These are phyloP conservation scores for Eremophila alpestris DNA, from an alignment of 2,797 vertebrate species.

Conservation along the genomic window DNA sequence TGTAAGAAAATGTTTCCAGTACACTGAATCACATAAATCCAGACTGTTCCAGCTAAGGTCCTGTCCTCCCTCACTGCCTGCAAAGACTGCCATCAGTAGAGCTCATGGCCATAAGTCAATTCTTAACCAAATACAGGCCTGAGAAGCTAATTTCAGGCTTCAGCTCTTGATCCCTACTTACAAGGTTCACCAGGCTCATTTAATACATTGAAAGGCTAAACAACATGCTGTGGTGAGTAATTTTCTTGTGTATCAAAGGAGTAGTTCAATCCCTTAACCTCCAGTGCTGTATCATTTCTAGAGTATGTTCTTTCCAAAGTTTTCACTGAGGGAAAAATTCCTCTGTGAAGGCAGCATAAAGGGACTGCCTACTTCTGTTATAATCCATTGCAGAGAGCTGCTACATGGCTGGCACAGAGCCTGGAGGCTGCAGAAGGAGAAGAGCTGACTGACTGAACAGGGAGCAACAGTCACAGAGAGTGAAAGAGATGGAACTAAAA, in stretches of 20 bases:
- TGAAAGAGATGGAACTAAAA: neutral
- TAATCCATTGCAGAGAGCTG: neutral
- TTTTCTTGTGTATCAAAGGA: neutral
- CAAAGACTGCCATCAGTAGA: neutral
- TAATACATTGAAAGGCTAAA: neutral
- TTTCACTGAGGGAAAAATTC: neutral
- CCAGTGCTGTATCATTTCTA: neutral
- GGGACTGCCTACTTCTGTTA: neutral
- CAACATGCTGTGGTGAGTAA: neutral
- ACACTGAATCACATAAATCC: neutral
- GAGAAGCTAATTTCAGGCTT: slow-evolving; percentile 7
- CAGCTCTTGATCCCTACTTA: neutral
- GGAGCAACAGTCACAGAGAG: neutral
- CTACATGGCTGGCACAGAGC: neutral
- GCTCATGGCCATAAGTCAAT: neutral
- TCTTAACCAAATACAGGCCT: neutral
- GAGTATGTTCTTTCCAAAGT: neutral
- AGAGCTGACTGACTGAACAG: neutral
- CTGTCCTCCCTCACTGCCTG: neutral
- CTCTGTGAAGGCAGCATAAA: neutral
- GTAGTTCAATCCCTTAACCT: neutral
- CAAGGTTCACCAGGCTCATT: neutral
- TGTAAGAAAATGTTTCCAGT: neutral
- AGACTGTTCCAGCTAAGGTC: neutral
- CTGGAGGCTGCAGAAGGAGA: neutral